These are phyloP conservation scores for Athalia rosae DNA, from an alignment of 2,888 invertebrate genomes.

Conservation along the genomic window DNA sequence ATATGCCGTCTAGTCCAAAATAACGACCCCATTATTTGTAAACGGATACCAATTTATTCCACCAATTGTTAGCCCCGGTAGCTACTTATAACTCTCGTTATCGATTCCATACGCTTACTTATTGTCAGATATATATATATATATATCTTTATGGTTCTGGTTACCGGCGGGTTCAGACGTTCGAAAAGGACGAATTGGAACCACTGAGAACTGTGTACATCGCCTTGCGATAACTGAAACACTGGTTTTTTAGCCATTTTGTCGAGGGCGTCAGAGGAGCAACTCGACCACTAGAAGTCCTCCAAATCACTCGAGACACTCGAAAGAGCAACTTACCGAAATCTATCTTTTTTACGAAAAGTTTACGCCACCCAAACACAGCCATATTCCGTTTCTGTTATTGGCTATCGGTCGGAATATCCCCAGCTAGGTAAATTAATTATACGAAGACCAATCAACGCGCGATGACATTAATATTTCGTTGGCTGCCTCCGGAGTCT, in stretches of 20 bases:
- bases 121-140: background rate
- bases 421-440: too few species aligned
- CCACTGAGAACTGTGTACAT: conserved; percentile 10
- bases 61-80: background rate
- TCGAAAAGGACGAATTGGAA: background rate
- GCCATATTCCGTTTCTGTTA: too few species aligned
- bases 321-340: background rate
- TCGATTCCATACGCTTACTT: conserved; percentile 7
- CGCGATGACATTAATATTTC: background rate
- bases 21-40: conserved; percentile 41
- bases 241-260: conserved; percentile 1
- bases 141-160: background rate
- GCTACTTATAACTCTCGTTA: background rate
- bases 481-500: background rate
- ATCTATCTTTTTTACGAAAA: too few species aligned
- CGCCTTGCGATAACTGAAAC: background rate
- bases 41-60: conserved; percentile 17
- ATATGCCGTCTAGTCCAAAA: conserved; percentile 10
- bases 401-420: too few species aligned
- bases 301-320: background rate
- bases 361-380: too few species aligned
- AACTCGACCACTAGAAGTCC: background rate
- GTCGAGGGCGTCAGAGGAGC: background rate
- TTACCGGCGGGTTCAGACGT: background rate
- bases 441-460: too few species aligned